Conservation (phyloP, 2,888 invertebrate genomes). For the Leucania comma region DNA sequence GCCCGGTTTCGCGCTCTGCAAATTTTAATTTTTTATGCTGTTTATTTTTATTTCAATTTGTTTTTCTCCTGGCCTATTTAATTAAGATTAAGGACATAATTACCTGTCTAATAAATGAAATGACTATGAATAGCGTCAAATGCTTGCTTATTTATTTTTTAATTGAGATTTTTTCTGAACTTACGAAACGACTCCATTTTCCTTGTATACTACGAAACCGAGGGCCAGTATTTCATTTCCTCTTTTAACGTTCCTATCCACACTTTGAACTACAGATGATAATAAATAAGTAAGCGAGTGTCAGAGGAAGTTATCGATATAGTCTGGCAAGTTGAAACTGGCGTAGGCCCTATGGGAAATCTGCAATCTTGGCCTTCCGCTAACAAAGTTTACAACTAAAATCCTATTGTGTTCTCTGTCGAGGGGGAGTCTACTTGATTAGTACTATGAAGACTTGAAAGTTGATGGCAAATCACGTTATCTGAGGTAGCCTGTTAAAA, state of each 20-base stretch:
- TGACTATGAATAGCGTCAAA: constrained; percentile 5
- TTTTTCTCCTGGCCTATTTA: neutral
- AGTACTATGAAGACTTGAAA: constrained; percentile 72
- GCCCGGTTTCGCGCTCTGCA: constrained; percentile 28
- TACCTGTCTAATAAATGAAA: neutral
- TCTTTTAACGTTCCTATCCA: constrained; percentile 44
- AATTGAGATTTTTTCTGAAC: neutral
- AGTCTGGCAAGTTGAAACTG: constrained; percentile 87
- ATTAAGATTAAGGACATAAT: neutral
- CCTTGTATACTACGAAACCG: no score
- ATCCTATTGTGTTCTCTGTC: constrained; percentile 87
- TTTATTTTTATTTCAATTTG: constrained; percentile 16
- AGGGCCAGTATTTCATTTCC: neutral
- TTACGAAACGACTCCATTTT: no score
- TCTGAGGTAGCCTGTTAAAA: constrained; percentile 43
- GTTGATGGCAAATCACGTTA: constrained; percentile 66
- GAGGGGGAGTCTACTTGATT: constrained; percentile 84
- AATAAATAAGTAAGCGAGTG: constrained; percentile 80
- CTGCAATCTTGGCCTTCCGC: constrained; percentile 88
- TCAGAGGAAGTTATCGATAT: constrained; percentile 87
- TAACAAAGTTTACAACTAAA: constrained; percentile 90
- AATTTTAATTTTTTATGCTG: constrained; percentile 33
- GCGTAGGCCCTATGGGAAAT: constrained; percentile 88
- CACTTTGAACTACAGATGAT: constrained; percentile 65
- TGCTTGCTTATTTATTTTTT: neutral